phyloP scores from a whole-genome alignment of 2,888 invertebrate genomes.

The Caenorhabditis zanzibari region DNA sequence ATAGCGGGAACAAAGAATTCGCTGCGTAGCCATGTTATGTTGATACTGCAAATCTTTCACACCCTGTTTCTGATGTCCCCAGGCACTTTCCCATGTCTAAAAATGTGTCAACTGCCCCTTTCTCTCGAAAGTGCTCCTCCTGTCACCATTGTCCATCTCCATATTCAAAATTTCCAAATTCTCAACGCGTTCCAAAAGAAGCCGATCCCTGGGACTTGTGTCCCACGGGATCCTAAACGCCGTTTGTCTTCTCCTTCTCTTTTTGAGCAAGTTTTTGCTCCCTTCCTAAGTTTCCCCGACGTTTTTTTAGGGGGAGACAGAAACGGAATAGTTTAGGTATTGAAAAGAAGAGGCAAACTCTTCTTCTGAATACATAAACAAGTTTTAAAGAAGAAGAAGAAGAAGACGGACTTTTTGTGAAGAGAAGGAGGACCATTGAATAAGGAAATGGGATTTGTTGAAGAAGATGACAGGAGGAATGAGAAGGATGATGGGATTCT shows the following conservation, averaged over 20 bases:
- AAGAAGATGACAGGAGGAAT: background rate
- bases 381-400: background rate
- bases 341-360: background rate
- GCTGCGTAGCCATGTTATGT: too few species aligned
- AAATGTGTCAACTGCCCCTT: background rate
- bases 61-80: background rate
- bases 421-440: background rate
- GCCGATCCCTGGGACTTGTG: too few species aligned
- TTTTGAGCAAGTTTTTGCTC: too few species aligned
- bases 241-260: too few species aligned
- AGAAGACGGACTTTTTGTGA: background rate
- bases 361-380: constrained; percentile 7
- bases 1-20: background rate
- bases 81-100: too few species aligned
- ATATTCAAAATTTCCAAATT: too few species aligned
- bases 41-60: background rate
- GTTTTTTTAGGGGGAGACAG: background rate
- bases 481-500: constrained; percentile 1
- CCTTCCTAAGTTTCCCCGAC: too few species aligned
- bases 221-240: too few species aligned
- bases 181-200: too few species aligned
- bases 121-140: background rate
- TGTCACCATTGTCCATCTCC: too few species aligned
- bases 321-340: background rate
- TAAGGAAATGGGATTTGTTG: constrained; percentile 21